These are phyloP conservation scores for Cerastis leucographa DNA, from an alignment of 2,888 invertebrate genomes.

Conservation along the genomic window DNA sequence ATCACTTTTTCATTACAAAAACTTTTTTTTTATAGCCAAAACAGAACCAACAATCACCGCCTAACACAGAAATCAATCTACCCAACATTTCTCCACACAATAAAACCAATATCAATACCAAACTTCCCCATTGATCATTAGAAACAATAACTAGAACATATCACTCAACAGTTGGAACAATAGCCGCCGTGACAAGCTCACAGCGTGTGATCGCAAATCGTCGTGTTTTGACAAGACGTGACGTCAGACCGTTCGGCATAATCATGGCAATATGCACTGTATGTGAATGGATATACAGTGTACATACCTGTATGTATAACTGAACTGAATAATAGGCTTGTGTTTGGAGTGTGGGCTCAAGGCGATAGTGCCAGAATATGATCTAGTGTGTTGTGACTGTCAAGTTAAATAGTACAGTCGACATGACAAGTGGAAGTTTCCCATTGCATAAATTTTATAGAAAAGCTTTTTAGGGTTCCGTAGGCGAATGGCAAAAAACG, in stretches of 20 bases:
- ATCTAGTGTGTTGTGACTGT: neutral
- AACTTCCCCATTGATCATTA: conserved; percentile 35
- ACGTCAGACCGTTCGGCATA: conserved; percentile 31
- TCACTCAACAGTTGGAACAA: conserved; percentile 53
- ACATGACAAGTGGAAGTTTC: neutral
- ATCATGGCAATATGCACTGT: neutral
- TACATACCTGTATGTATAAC: neutral
- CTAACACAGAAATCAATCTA: conserved; percentile 22
- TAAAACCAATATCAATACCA: conserved; percentile 47
- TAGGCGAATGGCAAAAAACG: too few species aligned
- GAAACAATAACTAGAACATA: conserved; percentile 47
- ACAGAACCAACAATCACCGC: neutral
- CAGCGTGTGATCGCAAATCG: conserved; percentile 61
- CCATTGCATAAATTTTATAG: too few species aligned
- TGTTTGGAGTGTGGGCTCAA: conserved; percentile 10
- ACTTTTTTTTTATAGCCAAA: neutral
- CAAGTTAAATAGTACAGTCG: neutral
- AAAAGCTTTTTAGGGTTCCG: too few species aligned
- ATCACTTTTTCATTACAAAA: neutral
- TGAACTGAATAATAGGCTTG: neutral
- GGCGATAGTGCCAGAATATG: conserved; percentile 8
- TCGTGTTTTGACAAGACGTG: conserved; percentile 62
- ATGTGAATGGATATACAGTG: neutral
- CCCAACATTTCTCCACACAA: conserved; percentile 18
- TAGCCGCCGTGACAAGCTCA: conserved; percentile 44